phyloP scores from a whole-genome alignment of 2,797 vertebrate species.

The Dicrostonyx torquatus region DNA sequence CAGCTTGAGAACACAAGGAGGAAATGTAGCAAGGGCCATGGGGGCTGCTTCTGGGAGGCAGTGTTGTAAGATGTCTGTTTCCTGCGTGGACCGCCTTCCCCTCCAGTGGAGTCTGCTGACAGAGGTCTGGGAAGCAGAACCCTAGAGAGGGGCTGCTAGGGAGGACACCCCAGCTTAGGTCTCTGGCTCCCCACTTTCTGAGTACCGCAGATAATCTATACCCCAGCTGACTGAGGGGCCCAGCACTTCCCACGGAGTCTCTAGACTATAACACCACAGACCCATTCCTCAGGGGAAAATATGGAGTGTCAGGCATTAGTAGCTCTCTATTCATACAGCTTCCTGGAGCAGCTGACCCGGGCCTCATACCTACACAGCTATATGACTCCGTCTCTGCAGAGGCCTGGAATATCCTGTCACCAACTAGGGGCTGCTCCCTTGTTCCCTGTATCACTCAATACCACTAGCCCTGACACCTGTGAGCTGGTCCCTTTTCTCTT shows the following conservation, averaged over 20 bases:
- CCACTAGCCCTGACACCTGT: accelerated
- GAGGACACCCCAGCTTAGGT: neutral
- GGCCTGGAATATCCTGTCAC: neutral
- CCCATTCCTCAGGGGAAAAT: neutral
- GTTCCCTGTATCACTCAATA: accelerated
- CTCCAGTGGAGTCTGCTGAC: neutral
- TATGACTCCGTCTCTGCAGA: neutral
- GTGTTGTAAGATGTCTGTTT: neutral
- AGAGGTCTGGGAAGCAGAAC: neutral
- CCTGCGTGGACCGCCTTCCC: neutral
- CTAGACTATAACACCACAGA: neutral
- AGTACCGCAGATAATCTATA: neutral
- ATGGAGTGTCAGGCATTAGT: neutral
- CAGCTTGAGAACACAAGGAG: slow-evolving; percentile 5
- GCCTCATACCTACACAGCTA: neutral
- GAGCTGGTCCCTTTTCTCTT: neutral
- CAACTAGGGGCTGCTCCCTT: neutral
- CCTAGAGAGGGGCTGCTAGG: accelerated
- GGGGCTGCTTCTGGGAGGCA: neutral
- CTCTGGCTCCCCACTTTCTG: neutral
- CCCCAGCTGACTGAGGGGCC: neutral
- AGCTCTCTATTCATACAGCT: neutral
- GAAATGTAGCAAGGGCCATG: neutral
- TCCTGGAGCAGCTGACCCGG: neutral
- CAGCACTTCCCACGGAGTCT: neutral